A percentile compares a stretch with the other conserved stretches of the same genome.
These are phyloP conservation scores for Drosophila leonis DNA, from an alignment of 2,888 invertebrate species.

Conservation along the genomic window DNA sequence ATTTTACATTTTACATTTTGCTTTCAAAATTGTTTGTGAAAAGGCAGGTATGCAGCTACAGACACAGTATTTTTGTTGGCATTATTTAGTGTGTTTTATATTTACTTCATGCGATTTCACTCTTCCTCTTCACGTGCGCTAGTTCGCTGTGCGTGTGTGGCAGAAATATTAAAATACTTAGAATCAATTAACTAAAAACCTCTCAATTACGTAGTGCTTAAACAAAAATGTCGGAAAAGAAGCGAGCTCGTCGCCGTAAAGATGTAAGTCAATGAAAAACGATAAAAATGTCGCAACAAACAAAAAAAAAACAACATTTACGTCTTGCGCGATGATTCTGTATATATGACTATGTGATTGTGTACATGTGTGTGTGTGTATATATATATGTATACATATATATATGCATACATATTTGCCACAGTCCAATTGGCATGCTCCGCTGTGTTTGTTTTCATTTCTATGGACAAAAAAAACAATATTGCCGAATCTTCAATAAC, in stretches of 20 bases:
- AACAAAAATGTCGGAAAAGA: conserved; percentile 84
- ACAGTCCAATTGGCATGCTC: conserved; percentile 62
- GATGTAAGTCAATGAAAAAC: conserved; percentile 80
- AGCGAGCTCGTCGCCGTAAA: conserved; percentile 84
- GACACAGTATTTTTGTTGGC: conserved; percentile 30
- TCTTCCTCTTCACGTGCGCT: conserved; percentile 46
- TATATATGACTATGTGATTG: neutral
- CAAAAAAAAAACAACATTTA: conserved; percentile 39
- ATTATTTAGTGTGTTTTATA: conserved; percentile 42
- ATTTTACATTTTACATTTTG: neutral
- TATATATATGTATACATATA: conserved; percentile 10
- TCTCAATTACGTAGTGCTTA: conserved; percentile 22
- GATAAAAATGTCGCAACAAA: conserved; percentile 16
- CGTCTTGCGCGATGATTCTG: conserved; percentile 34
- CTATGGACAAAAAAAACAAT: conserved; percentile 13
- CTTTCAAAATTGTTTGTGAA: neutral
- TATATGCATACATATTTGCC: conserved; percentile 26
- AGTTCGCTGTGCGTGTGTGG: conserved; percentile 67
- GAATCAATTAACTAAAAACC: conserved; percentile 42
- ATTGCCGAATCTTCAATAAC: conserved; percentile 16
- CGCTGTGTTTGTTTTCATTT: conserved; percentile 63
- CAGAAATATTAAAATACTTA: conserved; percentile 51
- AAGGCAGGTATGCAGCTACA: conserved; percentile 2
- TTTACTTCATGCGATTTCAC: conserved; percentile 17
- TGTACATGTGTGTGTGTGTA: conserved; percentile 5